Conservation (phyloP, 2,113 vertebrate genomes). For the Lipophrys pholis region DNA sequence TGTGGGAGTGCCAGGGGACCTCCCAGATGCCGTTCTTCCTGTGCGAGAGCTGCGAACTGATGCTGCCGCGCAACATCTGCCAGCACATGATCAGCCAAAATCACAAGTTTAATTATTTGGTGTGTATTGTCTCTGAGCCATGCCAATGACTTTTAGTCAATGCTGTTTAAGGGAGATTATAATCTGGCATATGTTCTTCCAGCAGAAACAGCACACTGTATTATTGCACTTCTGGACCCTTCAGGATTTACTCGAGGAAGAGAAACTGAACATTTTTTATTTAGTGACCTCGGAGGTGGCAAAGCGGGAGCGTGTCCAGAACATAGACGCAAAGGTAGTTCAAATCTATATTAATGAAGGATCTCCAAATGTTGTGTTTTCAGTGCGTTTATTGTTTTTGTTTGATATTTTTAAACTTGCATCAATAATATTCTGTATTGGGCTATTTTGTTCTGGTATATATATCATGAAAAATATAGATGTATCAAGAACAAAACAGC, state of each 20-base stretch:
- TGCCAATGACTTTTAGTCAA: no score
- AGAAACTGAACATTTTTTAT: constrained; percentile 6
- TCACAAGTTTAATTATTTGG: constrained; percentile 50
- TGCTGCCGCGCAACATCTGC: constrained; percentile 7
- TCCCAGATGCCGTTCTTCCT: constrained; percentile 46
- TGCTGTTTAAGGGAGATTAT: background rate
- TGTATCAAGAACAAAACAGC: no score
- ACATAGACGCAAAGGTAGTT: constrained; percentile 45
- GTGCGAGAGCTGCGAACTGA: constrained; percentile 64
- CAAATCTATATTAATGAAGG: background rate
- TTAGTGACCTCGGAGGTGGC: background rate
- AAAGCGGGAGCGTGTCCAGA: background rate
- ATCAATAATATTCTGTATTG: no score
- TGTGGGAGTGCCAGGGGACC: constrained; percentile 61
- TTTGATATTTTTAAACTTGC: background rate
- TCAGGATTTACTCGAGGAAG: background rate
- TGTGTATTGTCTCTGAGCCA: constrained; percentile 20
- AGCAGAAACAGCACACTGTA: constrained; percentile 9
- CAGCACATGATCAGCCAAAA: constrained; percentile 39
- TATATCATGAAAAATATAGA: no score
- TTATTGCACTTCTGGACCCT: constrained; percentile 6
- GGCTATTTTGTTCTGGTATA: no score
- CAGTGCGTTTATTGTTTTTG: background rate
- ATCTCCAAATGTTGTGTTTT: background rate
- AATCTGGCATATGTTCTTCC: constrained; percentile 10